A percentile compares a stretch with the other conserved stretches of the same genome.
These are phyloP conservation scores for Glaucopsyche alexis DNA, from an alignment of 2,888 invertebrate species.

Conservation along the genomic window DNA sequence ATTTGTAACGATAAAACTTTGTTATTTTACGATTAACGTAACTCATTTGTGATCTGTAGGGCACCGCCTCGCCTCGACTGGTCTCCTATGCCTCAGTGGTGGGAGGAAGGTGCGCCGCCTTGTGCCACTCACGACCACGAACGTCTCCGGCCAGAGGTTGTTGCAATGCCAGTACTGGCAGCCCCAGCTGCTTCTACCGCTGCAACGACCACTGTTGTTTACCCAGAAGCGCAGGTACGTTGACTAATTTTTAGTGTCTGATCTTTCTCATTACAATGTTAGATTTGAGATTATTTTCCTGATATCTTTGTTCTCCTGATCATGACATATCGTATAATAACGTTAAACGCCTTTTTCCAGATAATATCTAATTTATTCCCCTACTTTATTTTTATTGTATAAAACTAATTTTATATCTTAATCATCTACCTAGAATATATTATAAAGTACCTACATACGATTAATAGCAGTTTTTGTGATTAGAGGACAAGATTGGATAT, in stretches of 20 bases:
- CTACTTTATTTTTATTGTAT: not conserved
- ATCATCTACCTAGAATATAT: no score
- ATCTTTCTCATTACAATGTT: no score
- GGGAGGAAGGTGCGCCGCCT: conserved; percentile 78
- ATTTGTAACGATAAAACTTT: not conserved
- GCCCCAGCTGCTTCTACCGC: conserved; percentile 94
- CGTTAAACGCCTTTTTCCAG: not conserved
- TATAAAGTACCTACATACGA: no score
- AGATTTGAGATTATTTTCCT: not conserved
- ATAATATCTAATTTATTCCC: not conserved
- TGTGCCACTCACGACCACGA: conserved; percentile 94
- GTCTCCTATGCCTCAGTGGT: conserved; percentile 77
- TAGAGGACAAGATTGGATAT: no score
- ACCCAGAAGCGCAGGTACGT: conserved; percentile 93
- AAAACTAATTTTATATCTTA: not conserved
- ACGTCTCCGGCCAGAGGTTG: conserved; percentile 89
- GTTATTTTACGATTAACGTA: not conserved
- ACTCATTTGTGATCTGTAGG: conserved; percentile 45
- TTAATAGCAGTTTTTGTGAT: no score
- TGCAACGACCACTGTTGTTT: conserved; percentile 90
- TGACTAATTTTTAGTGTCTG: not conserved
- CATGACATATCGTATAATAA: not conserved
- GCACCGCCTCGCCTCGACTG: conserved; percentile 68
- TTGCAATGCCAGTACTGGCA: conserved; percentile 94
- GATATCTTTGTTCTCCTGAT: not conserved